These are phyloP conservation scores for Pipistrellus nathusii DNA, from an alignment of 2,797 vertebrate species.

Conservation along the genomic window DNA sequence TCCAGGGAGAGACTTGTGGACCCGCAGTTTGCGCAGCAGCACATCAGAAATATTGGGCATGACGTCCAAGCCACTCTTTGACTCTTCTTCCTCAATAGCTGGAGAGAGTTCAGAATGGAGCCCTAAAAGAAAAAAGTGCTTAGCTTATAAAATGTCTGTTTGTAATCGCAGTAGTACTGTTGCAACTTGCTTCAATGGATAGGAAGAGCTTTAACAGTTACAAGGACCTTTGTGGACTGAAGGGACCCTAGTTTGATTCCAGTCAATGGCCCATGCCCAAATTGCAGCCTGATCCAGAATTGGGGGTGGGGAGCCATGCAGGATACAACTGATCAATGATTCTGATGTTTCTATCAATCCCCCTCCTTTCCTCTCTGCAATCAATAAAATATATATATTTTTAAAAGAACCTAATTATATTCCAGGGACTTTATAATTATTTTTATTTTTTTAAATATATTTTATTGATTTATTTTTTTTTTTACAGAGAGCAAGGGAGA, in stretches of 20 bases:
- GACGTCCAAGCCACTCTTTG: constrained; percentile 91
- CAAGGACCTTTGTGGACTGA: not conserved
- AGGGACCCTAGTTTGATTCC: too few relatives aligned
- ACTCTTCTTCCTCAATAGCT: constrained; percentile 89
- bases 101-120: constrained; percentile 85
- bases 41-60: constrained; percentile 98
- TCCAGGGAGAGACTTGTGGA: constrained; percentile 94
- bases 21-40: constrained; percentile 96
- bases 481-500: too few relatives aligned
- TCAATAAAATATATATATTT: too few relatives aligned
- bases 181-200: not conserved
- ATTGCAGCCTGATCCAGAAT: too few relatives aligned
- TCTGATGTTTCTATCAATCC: too few relatives aligned
- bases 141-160: constrained; percentile 33
- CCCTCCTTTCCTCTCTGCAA: too few relatives aligned
- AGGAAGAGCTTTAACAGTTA: constrained; percentile 25
- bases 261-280: too few relatives aligned
- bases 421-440: not conserved
- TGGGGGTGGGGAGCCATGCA: too few relatives aligned
- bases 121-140: constrained; percentile 84
- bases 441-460: too few relatives aligned
- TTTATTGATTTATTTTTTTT: too few relatives aligned
- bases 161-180: not conserved
- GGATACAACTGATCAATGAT: too few relatives aligned
- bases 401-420: not conserved